These are phyloP conservation scores for Helobdella robusta DNA, from an alignment of 2,888 invertebrate species.

Conservation along the genomic window DNA sequence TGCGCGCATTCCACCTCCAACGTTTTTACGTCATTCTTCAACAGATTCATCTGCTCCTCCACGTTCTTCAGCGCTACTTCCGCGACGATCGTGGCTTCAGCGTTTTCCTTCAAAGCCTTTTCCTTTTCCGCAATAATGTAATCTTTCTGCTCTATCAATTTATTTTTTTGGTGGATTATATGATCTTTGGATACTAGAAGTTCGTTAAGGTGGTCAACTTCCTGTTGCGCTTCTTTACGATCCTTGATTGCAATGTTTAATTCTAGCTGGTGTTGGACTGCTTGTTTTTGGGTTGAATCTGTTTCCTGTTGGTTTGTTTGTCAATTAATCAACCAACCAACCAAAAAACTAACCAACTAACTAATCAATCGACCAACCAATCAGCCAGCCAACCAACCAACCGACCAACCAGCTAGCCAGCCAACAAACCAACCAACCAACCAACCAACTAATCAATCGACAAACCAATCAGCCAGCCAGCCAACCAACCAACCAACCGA, in stretches of 20 bases:
- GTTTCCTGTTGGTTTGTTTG: neutral
- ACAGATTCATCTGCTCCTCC: slow-evolving; percentile 1
- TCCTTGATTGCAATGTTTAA: slow-evolving; percentile 26
- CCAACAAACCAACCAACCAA: too few relatives aligned
- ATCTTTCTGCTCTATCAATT: slow-evolving; percentile 34
- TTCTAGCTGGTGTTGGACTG: slow-evolving; percentile 31
- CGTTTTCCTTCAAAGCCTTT: slow-evolving; percentile 24
- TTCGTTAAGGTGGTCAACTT: slow-evolving; percentile 32
- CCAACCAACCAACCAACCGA: too few relatives aligned
- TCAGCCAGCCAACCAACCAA: too few relatives aligned
- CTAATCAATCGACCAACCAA: too few relatives aligned
- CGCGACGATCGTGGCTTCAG: slow-evolving; percentile 5
- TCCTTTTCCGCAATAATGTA: slow-evolving; percentile 29
- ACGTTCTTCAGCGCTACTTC: slow-evolving; percentile 15
- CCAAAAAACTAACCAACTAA: too few relatives aligned
- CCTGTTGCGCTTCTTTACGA: slow-evolving; percentile 30
- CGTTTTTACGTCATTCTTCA: neutral
- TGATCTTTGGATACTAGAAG: slow-evolving; percentile 32
- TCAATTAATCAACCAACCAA: neutral
- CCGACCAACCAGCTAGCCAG: too few relatives aligned
- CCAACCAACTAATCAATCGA: too few relatives aligned
- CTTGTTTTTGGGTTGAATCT: slow-evolving; percentile 24
- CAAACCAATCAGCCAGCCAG: too few relatives aligned
- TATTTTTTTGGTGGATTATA: slow-evolving; percentile 34
- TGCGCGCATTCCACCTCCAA: neutral